These are phyloP conservation scores for Lochmaea crataegi DNA, from an alignment of 2,888 invertebrate species.

Conservation along the genomic window DNA sequence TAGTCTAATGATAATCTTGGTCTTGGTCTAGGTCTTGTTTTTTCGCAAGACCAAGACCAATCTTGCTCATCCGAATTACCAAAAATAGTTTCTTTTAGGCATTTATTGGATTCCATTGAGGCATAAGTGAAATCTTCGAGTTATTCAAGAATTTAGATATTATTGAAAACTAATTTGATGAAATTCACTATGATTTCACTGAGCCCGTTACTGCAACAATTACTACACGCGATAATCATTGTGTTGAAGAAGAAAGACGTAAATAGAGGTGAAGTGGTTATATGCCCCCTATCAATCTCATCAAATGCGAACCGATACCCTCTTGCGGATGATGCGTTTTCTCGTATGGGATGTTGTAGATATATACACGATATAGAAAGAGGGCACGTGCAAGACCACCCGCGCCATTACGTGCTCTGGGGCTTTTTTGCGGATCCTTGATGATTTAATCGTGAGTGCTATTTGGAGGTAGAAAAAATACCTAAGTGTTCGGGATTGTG, in stretches of 20 bases:
- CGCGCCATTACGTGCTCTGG: slow-evolving; percentile 41
- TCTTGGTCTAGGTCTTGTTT: too few relatives aligned
- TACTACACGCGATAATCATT: slow-evolving; percentile 18
- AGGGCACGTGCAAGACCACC: slow-evolving; percentile 48
- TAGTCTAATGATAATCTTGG: too few relatives aligned
- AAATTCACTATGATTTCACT: neutral
- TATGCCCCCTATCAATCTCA: slow-evolving; percentile 49
- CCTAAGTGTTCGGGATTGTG: neutral
- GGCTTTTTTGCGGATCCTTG: slow-evolving; percentile 26
- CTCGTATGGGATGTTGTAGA: slow-evolving; percentile 17
- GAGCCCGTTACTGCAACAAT: slow-evolving; percentile 8
- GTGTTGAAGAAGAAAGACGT: slow-evolving; percentile 20
- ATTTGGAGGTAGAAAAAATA: neutral
- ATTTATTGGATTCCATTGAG: too few relatives aligned
- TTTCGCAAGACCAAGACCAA: too few relatives aligned
- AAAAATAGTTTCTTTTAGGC: too few relatives aligned
- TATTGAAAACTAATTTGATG: too few relatives aligned
- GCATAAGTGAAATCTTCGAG: too few relatives aligned
- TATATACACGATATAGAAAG: slow-evolving; percentile 20
- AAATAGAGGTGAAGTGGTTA: slow-evolving; percentile 17
- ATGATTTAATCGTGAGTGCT: slow-evolving; percentile 28
- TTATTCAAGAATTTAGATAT: too few relatives aligned
- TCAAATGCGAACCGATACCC: slow-evolving; percentile 47
- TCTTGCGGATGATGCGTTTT: slow-evolving; percentile 33
- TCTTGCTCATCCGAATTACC: too few relatives aligned